phyloP scores from a whole-genome alignment of 2,113 vertebrate species.

The Oncorhynchus kisutch region DNA sequence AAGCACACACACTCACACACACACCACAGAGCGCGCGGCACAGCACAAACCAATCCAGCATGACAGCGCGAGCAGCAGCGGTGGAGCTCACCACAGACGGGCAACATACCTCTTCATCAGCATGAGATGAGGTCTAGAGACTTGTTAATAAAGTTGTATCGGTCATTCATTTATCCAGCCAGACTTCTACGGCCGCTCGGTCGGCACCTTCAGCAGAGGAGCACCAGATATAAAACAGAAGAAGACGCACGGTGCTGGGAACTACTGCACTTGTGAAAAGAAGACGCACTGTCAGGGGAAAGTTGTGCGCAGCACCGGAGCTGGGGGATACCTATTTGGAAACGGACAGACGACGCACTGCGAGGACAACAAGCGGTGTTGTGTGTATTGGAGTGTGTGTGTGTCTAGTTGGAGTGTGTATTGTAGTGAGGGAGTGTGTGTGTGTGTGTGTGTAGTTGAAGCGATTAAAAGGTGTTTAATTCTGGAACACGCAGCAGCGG shows the following conservation, averaged over 20 bases:
- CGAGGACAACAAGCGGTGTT: too few relatives aligned
- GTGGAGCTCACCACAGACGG: background rate
- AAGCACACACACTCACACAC: constrained; percentile 46
- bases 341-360: too few relatives aligned
- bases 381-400: background rate
- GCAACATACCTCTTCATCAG: background rate
- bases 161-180: background rate
- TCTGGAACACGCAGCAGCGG: constrained; percentile 12
- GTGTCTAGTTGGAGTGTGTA: constrained; percentile 11
- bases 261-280: background rate
- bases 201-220: too few relatives aligned
- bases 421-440: background rate
- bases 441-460: constrained; percentile 3
- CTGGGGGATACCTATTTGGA: background rate
- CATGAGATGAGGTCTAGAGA: background rate
- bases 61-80: background rate
- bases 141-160: background rate
- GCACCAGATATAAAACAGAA: background rate
- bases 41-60: background rate
- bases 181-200: background rate
- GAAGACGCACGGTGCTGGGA: background rate
- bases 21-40: constrained; percentile 33
- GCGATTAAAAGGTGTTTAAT: constrained; percentile 25
- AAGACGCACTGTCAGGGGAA: background rate
- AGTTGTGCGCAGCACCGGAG: background rate